Evolutionary conservation across 2,888 invertebrate species (phyloP), one percentile per base, ranked within the genome.

Genomic region (Idaea straminata): DNA sequence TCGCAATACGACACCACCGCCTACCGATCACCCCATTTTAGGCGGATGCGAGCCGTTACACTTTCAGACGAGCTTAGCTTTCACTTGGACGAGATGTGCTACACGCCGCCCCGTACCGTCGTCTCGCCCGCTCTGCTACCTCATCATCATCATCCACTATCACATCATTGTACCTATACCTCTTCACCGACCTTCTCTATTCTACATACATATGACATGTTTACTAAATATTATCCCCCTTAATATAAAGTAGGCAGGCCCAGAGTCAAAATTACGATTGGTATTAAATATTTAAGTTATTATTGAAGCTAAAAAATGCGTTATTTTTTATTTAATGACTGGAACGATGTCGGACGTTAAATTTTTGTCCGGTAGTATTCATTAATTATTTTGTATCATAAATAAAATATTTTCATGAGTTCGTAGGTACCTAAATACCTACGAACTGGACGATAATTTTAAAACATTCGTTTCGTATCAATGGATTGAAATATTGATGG

Each of bases 1-100:
- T 91, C 94, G 96, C 95, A 95, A 96, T 94, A 95, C 95, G 96
- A 96, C 95, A 95, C 95, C 93, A 83, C 80, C 82, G 83, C 85
- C 74, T 86, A 47, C 78, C 87, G 88, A 90, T 86, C 91, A 89
- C 90, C 92, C 92, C 92, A 92, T 92, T 93, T 92, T 93, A 92
- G 92, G 92, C 85, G 92, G 92, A 92, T 91, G 86, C 85, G 82
- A 81, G 86, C 80, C 84, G 81, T 86, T 86, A 86, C 87, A 82
- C 88, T 89, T 90, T 89, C 90, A 89, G 90, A 83, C 82, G 84
- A 89, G 88, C 88, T 92, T 90, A 88, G 87, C 91, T 92, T 92
- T 91, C 92, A 92, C 88, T 90, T 80, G 85, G 83, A 83, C 85
- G 84, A 83, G 47, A 47, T 47, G 47, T 47, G 47, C 13, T 47